Conservation (phyloP, 2,797 vertebrate species). For the Gephyroberyx darwinii region DNA sequence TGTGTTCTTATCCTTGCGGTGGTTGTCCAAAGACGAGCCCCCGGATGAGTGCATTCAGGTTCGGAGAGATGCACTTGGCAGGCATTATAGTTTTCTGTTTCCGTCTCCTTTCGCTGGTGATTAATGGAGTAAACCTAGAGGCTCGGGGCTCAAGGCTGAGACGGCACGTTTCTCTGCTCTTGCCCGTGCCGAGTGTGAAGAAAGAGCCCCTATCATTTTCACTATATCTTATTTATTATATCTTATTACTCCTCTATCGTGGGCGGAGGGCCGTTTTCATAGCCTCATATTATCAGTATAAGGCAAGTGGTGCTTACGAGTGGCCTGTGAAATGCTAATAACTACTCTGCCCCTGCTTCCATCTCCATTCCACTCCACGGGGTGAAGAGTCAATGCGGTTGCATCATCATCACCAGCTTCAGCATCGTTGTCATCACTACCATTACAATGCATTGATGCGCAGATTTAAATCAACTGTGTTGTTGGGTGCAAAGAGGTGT, state of each 20-base stretch:
- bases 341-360: background rate
- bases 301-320: background rate
- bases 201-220: background rate
- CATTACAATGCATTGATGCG: background rate
- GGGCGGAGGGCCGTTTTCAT: conserved; percentile 5
- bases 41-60: background rate
- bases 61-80: background rate
- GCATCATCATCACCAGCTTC: background rate
- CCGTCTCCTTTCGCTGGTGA: conserved; percentile 1
- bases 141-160: conserved; percentile 15
- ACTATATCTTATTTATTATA: background rate
- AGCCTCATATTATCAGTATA: background rate
- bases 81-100: background rate
- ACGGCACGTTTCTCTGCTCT: background rate
- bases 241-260: background rate
- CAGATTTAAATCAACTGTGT: background rate
- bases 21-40: conserved; percentile 28
- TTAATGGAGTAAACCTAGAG: conserved; percentile 35
- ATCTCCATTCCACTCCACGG: background rate
- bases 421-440: background rate
- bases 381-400: conserved; percentile 8
- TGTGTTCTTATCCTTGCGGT: conserved; percentile 1
- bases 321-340: background rate
- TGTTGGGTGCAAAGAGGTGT: conserved; percentile 12
- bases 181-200: conserved; percentile 1